Evolutionary conservation across 2,113 vertebrate species (phyloP), one percentile per base, ranked within the genome.

Genomic region (Sebastes fasciatus): DNA sequence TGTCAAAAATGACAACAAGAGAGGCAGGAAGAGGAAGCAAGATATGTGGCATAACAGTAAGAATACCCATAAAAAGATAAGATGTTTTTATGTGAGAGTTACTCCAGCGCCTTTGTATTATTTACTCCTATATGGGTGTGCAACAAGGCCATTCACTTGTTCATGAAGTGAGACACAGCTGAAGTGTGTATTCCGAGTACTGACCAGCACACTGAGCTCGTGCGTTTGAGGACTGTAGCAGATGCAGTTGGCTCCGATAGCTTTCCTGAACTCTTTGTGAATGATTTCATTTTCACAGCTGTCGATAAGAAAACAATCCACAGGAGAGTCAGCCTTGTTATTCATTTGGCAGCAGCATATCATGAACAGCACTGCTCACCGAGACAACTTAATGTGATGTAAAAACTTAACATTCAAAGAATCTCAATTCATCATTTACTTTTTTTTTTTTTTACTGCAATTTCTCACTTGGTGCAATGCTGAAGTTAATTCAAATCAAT

Each of bases 261-360:
- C 97, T 94, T 97, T 97, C 93, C 97, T 97, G 93, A 98, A 98
- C 85, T 98, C 97, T 95, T 97, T 98, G 91, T 98, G 97, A 58
- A 97, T 95, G 34, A 94, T 96, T 86, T 97, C 97, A 17, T 95
- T 97, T 79, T 96, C 94, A 89, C 97, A 98, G 90, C 97, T 98
- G 94, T 54, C 19, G 73, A 89, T 10, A 55, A 83, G 70, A 85
- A 88, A 42, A 90, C 19, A 85, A 58, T 34, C 46, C 76, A 75
- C 62, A 61, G 34, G 40, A 74, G 19, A 54, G 62, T 73, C 0
- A 45, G 66, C 52, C 2, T 76, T 1, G 42, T 75, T 71, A 79
- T 64, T 67, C 40, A 40, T 74, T 43, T 43, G 57, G 48, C 74
- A 71, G 77, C 63, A 51, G 21, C 1, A 26, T 43, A 49, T 2